phyloP scores from a whole-genome alignment of 1,140 invertebrate species.

The Eurosta solidaginis region DNA sequence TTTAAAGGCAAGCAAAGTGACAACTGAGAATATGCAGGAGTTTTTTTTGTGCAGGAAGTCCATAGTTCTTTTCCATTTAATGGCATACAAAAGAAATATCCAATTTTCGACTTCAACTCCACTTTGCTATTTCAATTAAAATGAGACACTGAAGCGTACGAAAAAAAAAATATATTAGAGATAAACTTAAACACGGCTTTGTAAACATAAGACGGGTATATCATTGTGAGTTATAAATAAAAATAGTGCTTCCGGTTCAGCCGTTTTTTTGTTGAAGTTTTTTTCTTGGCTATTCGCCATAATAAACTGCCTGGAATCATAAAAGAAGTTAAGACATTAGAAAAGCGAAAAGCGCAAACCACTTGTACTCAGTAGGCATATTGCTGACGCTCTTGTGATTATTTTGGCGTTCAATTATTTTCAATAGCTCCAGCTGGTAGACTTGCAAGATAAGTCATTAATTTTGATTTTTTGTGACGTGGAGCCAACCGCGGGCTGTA shows the following conservation, averaged over 20 bases:
- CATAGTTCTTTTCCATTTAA: neutral
- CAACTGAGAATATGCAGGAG: neutral
- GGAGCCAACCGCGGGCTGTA: neutral
- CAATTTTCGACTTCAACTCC: neutral
- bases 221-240: too few species aligned
- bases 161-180: too few species aligned
- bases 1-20: neutral
- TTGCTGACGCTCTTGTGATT: slow-evolving; percentile 11
- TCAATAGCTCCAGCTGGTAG: slow-evolving; percentile 7
- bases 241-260: too few species aligned
- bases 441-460: neutral
- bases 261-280: too few species aligned
- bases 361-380: neutral
- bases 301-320: neutral
- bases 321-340: neutral
- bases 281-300: too few species aligned
- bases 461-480: neutral
- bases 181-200: too few species aligned
- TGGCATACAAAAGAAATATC: neutral
- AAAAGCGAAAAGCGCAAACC: neutral
- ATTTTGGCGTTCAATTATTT: slow-evolving; percentile 27
- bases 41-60: neutral
- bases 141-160: neutral
- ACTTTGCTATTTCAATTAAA: neutral
- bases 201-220: too few species aligned